Percentiles rank a stretch among this genome's conserved stretches.
Conservation (phyloP, 2,113 vertebrate species). For the Sigmodon hispidus region DNA sequence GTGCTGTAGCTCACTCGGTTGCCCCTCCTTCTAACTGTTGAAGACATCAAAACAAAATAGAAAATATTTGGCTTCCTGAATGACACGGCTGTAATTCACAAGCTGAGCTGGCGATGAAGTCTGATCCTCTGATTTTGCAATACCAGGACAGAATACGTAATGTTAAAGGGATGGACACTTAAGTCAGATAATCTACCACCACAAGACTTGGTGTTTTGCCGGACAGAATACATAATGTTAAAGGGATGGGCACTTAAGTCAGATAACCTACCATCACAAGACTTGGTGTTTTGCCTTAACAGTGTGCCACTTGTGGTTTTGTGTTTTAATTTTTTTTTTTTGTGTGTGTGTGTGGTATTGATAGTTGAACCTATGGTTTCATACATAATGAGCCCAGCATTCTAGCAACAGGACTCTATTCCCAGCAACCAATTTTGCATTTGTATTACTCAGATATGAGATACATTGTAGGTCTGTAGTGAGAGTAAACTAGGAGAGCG, state of each 20-base stretch:
- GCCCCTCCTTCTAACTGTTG: background rate
- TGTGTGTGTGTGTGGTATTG: background rate
- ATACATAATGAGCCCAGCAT: background rate
- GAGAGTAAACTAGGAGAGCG: background rate
- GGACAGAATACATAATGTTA: too few species aligned
- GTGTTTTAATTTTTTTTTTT: background rate
- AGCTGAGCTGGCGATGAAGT: background rate
- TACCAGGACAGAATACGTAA: background rate
- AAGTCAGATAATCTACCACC: background rate
- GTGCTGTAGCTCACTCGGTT: background rate
- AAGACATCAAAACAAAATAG: conserved; percentile 61
- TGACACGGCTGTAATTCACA: background rate
- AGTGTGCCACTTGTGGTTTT: background rate
- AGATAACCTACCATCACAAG: background rate
- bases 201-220: background rate
- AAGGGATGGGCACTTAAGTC: background rate
- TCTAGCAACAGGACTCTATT: background rate
- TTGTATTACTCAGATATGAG: background rate
- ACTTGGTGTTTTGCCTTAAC: background rate
- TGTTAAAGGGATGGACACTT: background rate
- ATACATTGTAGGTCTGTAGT: background rate
- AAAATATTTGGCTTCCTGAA: conserved; percentile 60
- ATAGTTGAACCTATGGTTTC: background rate
- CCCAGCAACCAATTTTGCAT: background rate
- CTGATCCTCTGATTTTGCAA: conserved; percentile 39